A percentile compares a stretch with the other conserved stretches of the same genome.
These are phyloP conservation scores for Danio choprae DNA, from an alignment of 2,797 vertebrate genomes.

Conservation along the genomic window DNA sequence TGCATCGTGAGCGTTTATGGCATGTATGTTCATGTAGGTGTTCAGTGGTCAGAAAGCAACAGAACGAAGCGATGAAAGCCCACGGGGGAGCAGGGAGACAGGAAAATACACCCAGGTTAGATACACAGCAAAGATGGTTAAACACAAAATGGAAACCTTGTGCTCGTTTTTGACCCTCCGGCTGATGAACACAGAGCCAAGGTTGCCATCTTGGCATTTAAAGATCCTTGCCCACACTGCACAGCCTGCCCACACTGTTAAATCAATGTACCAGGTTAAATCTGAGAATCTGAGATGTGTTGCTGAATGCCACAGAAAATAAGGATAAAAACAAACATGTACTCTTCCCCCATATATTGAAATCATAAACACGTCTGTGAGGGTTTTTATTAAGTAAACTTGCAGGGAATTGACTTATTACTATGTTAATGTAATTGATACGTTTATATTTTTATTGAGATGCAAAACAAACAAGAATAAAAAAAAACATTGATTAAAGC, in stretches of 20 bases:
- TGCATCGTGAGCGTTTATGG: slow-evolving; percentile 48
- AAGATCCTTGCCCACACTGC: slow-evolving; percentile 61
- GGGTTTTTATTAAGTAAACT: background rate
- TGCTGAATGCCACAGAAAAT: background rate
- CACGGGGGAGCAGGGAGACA: slow-evolving; percentile 57
- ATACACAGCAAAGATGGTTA: slow-evolving; percentile 65
- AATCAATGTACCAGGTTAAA: slow-evolving; percentile 10
- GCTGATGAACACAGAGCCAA: slow-evolving; percentile 31
- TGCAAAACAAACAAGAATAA: too few relatives aligned
- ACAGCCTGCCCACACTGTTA: slow-evolving; percentile 30
- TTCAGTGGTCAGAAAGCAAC: slow-evolving; percentile 45
- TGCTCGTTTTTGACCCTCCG: background rate
- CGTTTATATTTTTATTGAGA: too few relatives aligned
- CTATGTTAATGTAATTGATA: too few relatives aligned
- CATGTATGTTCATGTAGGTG: slow-evolving; percentile 36
- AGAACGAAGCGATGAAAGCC: slow-evolving; percentile 55
- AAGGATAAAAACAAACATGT: background rate
- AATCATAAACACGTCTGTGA: background rate
- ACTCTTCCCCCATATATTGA: background rate
- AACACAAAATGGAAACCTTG: slow-evolving; percentile 67
- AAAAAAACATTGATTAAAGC: too few relatives aligned
- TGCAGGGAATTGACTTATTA: too few relatives aligned
- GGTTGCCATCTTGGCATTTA: slow-evolving; percentile 62
- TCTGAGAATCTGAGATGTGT: background rate
- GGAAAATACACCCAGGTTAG: slow-evolving; percentile 63